Percentiles rank a stretch among this genome's conserved stretches.
Evolutionary conservation across 2,888 invertebrate species (phyloP).

Genomic region (Drosophila greeni): DNA sequence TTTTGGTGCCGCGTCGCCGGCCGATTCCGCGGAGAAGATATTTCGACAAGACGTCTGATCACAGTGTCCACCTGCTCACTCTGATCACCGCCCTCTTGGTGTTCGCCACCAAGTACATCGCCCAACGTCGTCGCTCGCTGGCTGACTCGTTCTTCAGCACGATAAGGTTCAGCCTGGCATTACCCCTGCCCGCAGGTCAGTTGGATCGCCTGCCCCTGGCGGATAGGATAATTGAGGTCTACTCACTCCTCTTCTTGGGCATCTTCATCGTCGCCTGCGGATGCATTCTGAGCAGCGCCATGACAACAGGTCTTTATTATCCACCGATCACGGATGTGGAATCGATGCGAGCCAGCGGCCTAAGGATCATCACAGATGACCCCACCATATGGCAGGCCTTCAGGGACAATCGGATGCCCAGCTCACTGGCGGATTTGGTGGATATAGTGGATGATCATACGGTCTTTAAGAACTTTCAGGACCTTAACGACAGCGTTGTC

Average conservation of each 20-base stretch:
- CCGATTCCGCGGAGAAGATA: background rate
- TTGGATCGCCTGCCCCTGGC: slow-evolving; percentile 8
- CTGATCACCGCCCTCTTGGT: background rate
- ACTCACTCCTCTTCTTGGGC: background rate
- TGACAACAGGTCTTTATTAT: slow-evolving; percentile 12
- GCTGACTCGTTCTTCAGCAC: background rate
- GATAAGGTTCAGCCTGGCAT: background rate
- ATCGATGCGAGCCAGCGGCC: slow-evolving; percentile 12
- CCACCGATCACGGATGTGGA: slow-evolving; percentile 20
- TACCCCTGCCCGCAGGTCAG: slow-evolving; percentile 2
- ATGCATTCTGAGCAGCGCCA: background rate
- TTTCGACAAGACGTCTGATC: background rate
- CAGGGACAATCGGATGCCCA: slow-evolving; percentile 10
- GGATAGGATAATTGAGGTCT: slow-evolving; percentile 7
- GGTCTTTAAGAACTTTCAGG: background rate
- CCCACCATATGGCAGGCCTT: background rate
- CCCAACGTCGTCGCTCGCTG: slow-evolving; percentile 2
- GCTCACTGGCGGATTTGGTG: slow-evolving; percentile 8
- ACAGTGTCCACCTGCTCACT: background rate
- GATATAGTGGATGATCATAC: background rate
- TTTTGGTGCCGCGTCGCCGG: slow-evolving; percentile 7
- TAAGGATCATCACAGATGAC: slow-evolving; percentile 21
- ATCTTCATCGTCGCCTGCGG: background rate
- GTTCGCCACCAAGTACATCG: slow-evolving; percentile 14
- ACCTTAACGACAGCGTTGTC: slow-evolving; percentile 11